phyloP scores from a whole-genome alignment of 2,797 vertebrate genomes.

The Aldrovandia affinis region DNA sequence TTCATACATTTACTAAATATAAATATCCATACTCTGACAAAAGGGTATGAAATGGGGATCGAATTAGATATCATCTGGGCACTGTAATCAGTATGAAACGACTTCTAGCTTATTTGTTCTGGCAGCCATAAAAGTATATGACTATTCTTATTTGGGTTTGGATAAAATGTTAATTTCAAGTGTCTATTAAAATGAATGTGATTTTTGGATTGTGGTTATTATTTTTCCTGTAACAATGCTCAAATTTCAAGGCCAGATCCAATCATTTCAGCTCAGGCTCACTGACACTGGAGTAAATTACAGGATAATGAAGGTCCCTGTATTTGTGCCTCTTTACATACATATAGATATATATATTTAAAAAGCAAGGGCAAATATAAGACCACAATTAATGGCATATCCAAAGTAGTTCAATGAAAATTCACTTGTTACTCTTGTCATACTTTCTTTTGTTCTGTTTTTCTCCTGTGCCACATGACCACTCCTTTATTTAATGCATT shows the following conservation, averaged over 20 bases:
- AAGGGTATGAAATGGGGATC: not conserved
- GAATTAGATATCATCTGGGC: not conserved
- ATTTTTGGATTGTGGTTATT: too few relatives aligned
- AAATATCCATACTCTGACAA: not conserved
- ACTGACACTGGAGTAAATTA: not conserved
- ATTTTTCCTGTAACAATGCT: not conserved
- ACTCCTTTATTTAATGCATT: not conserved
- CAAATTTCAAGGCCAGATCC: slow-evolving; percentile 4
- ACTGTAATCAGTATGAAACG: too few relatives aligned
- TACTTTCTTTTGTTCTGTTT: not conserved
- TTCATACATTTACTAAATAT: not conserved
- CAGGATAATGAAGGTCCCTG: not conserved
- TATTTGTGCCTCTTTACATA: not conserved
- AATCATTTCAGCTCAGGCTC: not conserved
- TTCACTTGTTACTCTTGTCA: not conserved
- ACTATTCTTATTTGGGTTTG: too few relatives aligned
- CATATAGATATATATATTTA: not conserved
- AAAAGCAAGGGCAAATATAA: not conserved
- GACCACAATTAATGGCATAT: not conserved
- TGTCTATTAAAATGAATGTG: too few relatives aligned
- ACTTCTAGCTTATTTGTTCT: too few relatives aligned
- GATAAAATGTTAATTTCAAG: too few relatives aligned
- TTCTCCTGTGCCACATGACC: not conserved
- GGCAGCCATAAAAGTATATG: too few relatives aligned
- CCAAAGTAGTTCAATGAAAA: not conserved